phyloP scores from a whole-genome alignment of 2,797 vertebrate genomes.

The Acanthurus lineatus region DNA sequence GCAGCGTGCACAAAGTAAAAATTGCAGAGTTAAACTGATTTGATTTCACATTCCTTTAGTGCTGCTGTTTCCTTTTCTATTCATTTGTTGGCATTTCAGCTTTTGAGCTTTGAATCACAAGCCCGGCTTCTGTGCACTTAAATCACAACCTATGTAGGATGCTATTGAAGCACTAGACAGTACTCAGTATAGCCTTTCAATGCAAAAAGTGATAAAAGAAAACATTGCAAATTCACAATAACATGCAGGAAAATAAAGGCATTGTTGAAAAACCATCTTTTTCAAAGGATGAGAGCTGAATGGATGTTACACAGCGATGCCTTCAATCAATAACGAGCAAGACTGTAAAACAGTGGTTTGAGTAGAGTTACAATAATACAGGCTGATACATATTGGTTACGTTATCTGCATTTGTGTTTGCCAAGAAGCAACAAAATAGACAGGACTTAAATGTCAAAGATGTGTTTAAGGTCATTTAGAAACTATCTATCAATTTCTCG shows the following conservation, averaged over 20 bases:
- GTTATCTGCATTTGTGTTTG: background rate
- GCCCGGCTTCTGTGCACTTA: slow-evolving; percentile 58
- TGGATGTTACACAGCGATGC: background rate
- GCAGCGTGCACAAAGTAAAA: slow-evolving; percentile 74
- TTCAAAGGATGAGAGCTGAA: slow-evolving; percentile 1
- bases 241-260: slow-evolving; percentile 8
- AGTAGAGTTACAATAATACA: background rate
- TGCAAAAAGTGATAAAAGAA: slow-evolving; percentile 15
- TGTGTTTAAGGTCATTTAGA: slow-evolving; percentile 1
- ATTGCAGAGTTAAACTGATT: slow-evolving; percentile 77
- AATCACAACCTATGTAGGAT: slow-evolving; percentile 43
- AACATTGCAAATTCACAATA: slow-evolving; percentile 28
- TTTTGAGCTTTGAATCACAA: slow-evolving; percentile 65
- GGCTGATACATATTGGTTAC: background rate
- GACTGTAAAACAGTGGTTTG: background rate
- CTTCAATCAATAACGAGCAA: background rate
- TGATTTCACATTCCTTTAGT: slow-evolving; percentile 69
- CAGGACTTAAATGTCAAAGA: background rate
- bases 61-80: slow-evolving; percentile 62
- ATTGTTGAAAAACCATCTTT: background rate
- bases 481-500: background rate
- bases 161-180: slow-evolving; percentile 20
- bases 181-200: slow-evolving; percentile 3
- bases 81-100: slow-evolving; percentile 70
- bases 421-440: background rate